These are phyloP conservation scores for Sander lucioperca DNA, from an alignment of 2,113 vertebrate genomes.

Conservation along the genomic window DNA sequence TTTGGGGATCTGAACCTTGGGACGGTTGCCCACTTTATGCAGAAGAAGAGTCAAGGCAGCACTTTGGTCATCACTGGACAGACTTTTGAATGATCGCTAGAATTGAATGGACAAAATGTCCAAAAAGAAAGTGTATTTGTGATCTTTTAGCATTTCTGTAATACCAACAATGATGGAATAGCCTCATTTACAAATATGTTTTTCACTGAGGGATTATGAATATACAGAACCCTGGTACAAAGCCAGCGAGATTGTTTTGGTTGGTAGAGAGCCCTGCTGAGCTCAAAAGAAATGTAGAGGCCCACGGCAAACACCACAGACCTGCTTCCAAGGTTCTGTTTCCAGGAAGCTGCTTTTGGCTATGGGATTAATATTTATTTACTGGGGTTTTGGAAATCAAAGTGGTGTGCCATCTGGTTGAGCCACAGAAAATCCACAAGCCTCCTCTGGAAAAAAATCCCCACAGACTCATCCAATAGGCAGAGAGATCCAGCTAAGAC, in stretches of 20 bases:
- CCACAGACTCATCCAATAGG: slow-evolving; percentile 20
- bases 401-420: slow-evolving; percentile 55
- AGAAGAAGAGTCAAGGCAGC: neutral
- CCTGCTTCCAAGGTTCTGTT: slow-evolving; percentile 25
- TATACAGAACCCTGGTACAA: neutral
- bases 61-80: neutral
- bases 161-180: neutral
- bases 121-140: neutral
- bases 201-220: neutral
- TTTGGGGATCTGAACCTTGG: neutral
- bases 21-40: neutral
- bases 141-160: neutral
- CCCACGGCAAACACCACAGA: slow-evolving; percentile 2
- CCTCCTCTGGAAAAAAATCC: slow-evolving; percentile 23
- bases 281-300: slow-evolving; percentile 15
- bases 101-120: neutral
- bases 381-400: slow-evolving; percentile 44
- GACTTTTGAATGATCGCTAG: neutral
- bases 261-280: slow-evolving; percentile 20
- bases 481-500: slow-evolving; percentile 17
- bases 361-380: slow-evolving; percentile 62
- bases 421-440: slow-evolving; percentile 46
- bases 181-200: neutral
- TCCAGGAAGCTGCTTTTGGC: slow-evolving; percentile 43
- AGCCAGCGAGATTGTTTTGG: slow-evolving; percentile 5